Percentiles rank a stretch among this genome's conserved stretches.
phyloP scores from a whole-genome alignment of 2,797 vertebrate species.

The Cyclura pinguis region DNA sequence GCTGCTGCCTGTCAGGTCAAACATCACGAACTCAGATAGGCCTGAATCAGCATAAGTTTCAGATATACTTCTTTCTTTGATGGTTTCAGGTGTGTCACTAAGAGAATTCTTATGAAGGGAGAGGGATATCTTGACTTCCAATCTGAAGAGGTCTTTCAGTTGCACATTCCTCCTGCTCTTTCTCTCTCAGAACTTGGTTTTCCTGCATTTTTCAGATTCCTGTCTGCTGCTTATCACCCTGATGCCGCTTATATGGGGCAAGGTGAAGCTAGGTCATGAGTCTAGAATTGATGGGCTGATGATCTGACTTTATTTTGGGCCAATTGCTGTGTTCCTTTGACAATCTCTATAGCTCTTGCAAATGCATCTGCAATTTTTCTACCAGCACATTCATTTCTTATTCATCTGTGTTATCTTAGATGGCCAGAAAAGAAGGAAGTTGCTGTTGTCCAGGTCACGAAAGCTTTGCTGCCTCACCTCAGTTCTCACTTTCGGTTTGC shows the following conservation, averaged over 20 bases:
- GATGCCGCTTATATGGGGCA: neutral
- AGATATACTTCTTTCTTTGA: neutral
- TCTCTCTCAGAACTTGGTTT: neutral
- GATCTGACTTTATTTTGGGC: neutral
- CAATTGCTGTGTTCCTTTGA: neutral
- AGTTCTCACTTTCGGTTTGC: neutral
- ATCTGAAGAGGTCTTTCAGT: neutral
- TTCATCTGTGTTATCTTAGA: neutral
- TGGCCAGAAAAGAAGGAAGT: neutral
- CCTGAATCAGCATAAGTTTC: neutral
- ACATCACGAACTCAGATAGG: neutral
- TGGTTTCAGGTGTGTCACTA: neutral
- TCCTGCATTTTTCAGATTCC: neutral
- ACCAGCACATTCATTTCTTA: neutral
- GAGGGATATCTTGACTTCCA: too few relatives aligned
- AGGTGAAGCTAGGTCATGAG: neutral
- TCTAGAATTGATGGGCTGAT: neutral
- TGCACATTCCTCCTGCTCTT: neutral
- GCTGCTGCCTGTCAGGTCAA: too few relatives aligned
- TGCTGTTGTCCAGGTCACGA: too few relatives aligned
- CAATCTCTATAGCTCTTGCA: neutral
- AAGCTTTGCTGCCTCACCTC: neutral
- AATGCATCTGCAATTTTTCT: neutral
- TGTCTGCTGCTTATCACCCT: neutral
- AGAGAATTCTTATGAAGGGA: neutral